Base-by-base conservation (phyloP, 2,888 invertebrate species). In the Philonicus albiceps region DNA sequence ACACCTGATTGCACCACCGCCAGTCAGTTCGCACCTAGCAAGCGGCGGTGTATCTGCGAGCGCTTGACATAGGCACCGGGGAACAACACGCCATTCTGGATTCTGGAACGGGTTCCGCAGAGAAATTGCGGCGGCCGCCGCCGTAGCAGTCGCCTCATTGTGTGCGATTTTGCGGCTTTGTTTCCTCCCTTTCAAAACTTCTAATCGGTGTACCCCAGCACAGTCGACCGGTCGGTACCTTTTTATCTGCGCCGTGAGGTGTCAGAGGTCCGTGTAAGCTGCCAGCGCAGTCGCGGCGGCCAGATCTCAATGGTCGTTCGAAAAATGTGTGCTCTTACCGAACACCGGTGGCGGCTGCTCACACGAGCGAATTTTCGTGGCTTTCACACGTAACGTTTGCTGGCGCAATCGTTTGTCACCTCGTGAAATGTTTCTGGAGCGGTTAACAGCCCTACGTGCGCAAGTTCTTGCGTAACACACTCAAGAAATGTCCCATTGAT, bases 1-100 rank as follows among this genome's bases (percentile, higher is more conserved):
- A 84, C 84, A 84, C 84, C 84, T 84, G 84, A 84, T 84, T 84
- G 84, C 84, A 73, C 73, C 84, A 73, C 73, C 84, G 34, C 13
- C 73, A 84, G 40, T 11, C 73, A 84, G 27, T 3, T 64, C 73
- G 34, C 83, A 27, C 73, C 19, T 55, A 16, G 64, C 30, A 19
- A 34, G 22, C 81, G 34, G n/a, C 22, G 30, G 16, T 13, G 73
- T 84, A 73, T 34, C 34, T 31, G 74, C 31, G 30, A 64, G 27
- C 34, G 81, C 22, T 64, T 83, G 81, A 83, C 64, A n/a, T n/a
- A 55, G 37, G 22, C 34, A 37, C 53, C 37, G 37, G 64, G 34
- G 34, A 16, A 22, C 22, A 76, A 76, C 40, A 76, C 22, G 40
- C 22, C 49, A 49, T 43, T 43, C 37, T 37, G 37, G 37, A 37